phyloP scores from a whole-genome alignment of 2,113 vertebrate genomes.

The Scopus umbretta region DNA sequence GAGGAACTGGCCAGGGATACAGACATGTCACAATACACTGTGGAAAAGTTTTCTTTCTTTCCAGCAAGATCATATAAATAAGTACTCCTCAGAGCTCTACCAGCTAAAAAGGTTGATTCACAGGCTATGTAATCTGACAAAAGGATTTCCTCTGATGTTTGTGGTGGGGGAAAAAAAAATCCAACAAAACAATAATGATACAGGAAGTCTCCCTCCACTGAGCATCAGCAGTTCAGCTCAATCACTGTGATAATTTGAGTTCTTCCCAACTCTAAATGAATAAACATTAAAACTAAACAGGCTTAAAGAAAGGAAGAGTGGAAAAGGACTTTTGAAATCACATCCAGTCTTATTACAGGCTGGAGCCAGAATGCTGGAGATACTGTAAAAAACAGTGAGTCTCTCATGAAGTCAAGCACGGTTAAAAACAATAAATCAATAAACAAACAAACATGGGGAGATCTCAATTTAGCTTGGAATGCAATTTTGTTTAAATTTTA shows the following conservation, averaged over 20 bases:
- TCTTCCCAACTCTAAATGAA: neutral
- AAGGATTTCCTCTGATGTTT: neutral
- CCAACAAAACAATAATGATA: neutral
- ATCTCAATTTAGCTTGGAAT: neutral
- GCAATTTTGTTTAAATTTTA: neutral
- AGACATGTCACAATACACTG: neutral
- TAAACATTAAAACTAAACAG: neutral
- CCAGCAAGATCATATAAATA: neutral
- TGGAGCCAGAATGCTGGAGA: neutral
- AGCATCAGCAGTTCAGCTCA: neutral
- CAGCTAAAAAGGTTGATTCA: neutral
- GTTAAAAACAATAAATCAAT: neutral
- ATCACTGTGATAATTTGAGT: neutral
- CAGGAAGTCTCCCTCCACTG: neutral
- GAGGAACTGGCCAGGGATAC: neutral
- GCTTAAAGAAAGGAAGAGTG: neutral
- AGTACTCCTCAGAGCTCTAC: neutral
- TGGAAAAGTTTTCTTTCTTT: neutral
- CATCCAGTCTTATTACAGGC: neutral
- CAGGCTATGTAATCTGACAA: neutral
- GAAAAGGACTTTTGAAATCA: neutral
- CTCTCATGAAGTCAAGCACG: neutral
- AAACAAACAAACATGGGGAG: neutral
- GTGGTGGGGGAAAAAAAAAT: rapidly evolving
- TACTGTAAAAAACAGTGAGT: neutral